Evolutionary conservation across 1,140 invertebrate species (phyloP).

Genomic region (Glossosoma conforme): DNA sequence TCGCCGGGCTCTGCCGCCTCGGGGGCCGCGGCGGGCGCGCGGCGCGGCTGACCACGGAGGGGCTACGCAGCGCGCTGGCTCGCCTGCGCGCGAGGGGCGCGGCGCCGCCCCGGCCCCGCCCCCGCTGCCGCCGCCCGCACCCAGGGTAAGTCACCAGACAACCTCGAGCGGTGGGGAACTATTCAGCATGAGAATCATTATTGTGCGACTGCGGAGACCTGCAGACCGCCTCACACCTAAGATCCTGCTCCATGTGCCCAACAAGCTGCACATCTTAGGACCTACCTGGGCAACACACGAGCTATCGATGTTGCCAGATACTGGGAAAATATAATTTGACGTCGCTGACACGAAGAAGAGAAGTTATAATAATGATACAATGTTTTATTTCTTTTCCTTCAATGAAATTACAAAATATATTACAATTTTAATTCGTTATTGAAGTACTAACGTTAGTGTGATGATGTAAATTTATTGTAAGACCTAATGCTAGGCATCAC

Average conservation of each 20-base stretch:
- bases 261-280: not conserved
- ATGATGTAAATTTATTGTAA: not conserved
- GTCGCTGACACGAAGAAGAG: not conserved
- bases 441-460: no score
- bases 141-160: not conserved
- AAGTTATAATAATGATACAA: not conserved
- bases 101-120: conserved; percentile 21
- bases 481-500: not conserved
- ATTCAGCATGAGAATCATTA: no score
- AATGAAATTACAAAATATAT: no score
- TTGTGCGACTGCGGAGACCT: no score
- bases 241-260: no score
- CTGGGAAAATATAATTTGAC: no score
- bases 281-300: no score
- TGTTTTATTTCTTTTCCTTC: no score
- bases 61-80: conserved; percentile 29
- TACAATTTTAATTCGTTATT: no score
- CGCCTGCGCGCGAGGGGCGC: conserved; percentile 30
- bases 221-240: no score
- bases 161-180: no score
- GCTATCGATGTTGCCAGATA: no score
- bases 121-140: not conserved
- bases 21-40: not conserved
- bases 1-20: conserved; percentile 5
- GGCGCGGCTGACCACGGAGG: conserved; percentile 25